Evolutionary conservation across 2,888 invertebrate species (phyloP).

Genomic region (Metallyticus violacea): DNA sequence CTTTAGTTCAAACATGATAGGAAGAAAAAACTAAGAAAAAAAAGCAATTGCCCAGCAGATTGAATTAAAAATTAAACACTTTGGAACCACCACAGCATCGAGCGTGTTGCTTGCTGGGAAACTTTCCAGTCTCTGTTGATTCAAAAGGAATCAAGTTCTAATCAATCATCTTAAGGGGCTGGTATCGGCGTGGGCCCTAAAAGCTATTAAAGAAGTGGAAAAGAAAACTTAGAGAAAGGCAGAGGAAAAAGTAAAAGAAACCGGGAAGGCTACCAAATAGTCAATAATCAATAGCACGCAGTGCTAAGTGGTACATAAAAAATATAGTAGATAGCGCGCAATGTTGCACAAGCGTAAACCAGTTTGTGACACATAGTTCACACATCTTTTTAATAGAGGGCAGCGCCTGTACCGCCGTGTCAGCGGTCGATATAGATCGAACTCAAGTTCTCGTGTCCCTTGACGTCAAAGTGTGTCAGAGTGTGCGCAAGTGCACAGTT

Average conservation of each 20-base stretch:
- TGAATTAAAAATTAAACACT: no score
- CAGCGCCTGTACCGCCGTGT: neutral
- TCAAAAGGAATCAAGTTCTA: no score
- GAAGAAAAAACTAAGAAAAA: no score
- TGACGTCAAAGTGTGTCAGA: neutral
- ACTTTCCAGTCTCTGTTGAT: no score
- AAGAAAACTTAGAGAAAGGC: no score
- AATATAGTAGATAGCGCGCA: neutral
- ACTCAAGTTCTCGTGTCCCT: neutral
- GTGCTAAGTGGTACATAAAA: neutral
- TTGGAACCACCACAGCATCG: no score
- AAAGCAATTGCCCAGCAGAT: no score
- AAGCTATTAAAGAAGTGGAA: no score
- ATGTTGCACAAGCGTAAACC: neutral
- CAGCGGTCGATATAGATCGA: slow-evolving; percentile 3
- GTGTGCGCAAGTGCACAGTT: neutral
- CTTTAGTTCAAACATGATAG: no score
- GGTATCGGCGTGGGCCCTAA: no score
- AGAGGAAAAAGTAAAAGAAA: neutral
- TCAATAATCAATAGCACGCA: neutral
- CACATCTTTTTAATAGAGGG: neutral
- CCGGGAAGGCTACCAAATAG: neutral
- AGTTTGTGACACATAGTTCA: neutral
- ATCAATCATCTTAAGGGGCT: no score
- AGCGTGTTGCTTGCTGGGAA: no score